These are phyloP conservation scores for Rhinoderma darwinii DNA, from an alignment of 2,113 vertebrate genomes.

Conservation along the genomic window DNA sequence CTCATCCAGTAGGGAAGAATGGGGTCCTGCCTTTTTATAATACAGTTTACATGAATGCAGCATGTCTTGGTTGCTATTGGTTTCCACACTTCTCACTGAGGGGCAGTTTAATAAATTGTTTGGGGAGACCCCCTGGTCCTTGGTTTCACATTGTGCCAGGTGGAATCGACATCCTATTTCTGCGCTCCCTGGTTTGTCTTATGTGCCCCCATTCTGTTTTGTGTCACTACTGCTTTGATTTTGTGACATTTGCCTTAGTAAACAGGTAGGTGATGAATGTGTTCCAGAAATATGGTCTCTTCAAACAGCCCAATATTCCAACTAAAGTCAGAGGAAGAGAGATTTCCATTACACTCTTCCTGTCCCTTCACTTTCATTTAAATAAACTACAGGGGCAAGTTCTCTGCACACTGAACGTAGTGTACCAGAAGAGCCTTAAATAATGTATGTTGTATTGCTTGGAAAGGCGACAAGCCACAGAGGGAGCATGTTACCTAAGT, in stretches of 20 bases:
- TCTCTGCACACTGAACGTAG: slow-evolving; percentile 61
- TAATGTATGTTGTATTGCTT: slow-evolving; percentile 70
- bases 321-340: neutral
- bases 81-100: too few species aligned
- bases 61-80: neutral
- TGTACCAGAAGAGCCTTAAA: slow-evolving; percentile 68
- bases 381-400: slow-evolving; percentile 24
- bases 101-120: neutral
- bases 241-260: neutral
- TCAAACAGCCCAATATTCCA: slow-evolving; percentile 9
- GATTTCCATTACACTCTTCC: slow-evolving; percentile 14
- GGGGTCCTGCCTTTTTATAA: too few species aligned
- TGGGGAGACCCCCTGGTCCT: neutral
- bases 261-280: slow-evolving; percentile 2
- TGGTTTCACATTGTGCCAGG: neutral
- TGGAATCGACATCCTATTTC: neutral
- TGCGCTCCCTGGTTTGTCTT: neutral
- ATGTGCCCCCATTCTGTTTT: neutral
- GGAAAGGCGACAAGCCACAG: slow-evolving; percentile 71
- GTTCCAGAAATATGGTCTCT: neutral
- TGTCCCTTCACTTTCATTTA: slow-evolving; percentile 32
- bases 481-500: slow-evolving; percentile 68
- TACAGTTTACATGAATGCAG: neutral
- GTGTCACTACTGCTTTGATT: neutral
- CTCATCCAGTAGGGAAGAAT: too few species aligned